Base-by-base conservation (phyloP, 2,797 vertebrate genomes). In the Zenarchopterus dispar region DNA sequence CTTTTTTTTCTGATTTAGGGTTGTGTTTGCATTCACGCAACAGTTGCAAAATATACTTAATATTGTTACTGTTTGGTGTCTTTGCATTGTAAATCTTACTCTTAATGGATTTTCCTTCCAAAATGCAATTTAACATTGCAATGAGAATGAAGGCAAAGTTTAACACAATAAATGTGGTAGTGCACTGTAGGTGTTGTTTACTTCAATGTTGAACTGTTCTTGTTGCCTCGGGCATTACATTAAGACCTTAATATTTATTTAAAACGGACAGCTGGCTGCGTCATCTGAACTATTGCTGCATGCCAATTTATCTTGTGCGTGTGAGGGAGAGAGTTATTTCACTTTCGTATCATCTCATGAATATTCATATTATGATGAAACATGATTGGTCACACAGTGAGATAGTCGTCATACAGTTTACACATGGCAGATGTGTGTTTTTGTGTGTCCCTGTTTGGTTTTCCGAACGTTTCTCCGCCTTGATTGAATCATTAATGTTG, bases 301-400 rank as follows among this genome's bases (percentile, higher is more conserved):
- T 90, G 82, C 82, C 84, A 85, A 81, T 90, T 56, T 57, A 55
- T 49, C 19, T 43, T 56, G 75, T 59, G 69, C 16, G 45, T 0
- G 47, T 15, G 13, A 39, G 36, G 16, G 11, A 39, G 36, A 16
- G 36, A 39, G 36, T 15, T 5, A 39, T 15, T 39, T 15, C 23
- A 21, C 4, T 11, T 22, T 60, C 33, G 31, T 62, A 66, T 63
- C 46, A 18, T 49, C 33, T 58, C 18, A 88, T 89, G 75, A 86
- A 93, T 92, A 91, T 92, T 91, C 84, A 90, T 81, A 62, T 70
- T 81, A 60, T 70, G 78, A 88, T 87, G 75, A 84, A 89, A 76
- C 60, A 62, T 61, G 74, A 88, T 86, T 84, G 82, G 88, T 89
- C 88, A 87, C 85, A 83, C 77, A 77, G 69, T 87, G 80, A 84